Conservation (phyloP, 1,140 invertebrate genomes). For the Bradynema listronoti region DNA sequence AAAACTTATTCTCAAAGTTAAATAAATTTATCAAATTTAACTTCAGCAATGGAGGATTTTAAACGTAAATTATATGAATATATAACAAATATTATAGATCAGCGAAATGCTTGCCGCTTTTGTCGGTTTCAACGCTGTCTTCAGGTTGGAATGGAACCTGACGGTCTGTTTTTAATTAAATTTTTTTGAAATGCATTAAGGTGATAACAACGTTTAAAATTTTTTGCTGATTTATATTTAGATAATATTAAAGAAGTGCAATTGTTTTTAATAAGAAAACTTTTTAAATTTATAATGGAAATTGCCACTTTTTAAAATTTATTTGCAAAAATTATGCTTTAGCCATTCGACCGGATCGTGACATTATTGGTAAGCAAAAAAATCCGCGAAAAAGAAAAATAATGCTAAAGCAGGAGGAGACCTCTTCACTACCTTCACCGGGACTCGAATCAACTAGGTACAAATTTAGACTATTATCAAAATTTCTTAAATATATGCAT, state of each 20-base stretch:
- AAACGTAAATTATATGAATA: no score
- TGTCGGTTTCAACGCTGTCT: constrained; percentile 55
- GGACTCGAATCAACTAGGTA: constrained; percentile 42
- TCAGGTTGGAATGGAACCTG: constrained; percentile 55
- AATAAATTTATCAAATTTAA: no score
- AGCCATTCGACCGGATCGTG: constrained; percentile 55
- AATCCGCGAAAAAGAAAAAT: constrained; percentile 55
- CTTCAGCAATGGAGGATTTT: no score
- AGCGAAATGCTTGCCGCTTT: constrained; percentile 51
- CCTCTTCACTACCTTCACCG: constrained; percentile 44
- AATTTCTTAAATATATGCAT: not conserved
- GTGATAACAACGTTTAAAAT: not conserved
- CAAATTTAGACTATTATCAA: constrained; percentile 1
- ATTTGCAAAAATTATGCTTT: constrained; percentile 5
- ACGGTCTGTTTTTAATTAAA: constrained; percentile 35
- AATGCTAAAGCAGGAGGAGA: constrained; percentile 5
- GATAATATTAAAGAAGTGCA: not conserved
- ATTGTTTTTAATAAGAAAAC: constrained; percentile 2
- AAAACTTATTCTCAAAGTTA: no score
- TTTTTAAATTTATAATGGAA: constrained; percentile 6
- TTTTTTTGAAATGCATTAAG: not conserved
- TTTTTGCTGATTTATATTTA: constrained; percentile 10
- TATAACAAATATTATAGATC: constrained; percentile 29
- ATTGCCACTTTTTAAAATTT: not conserved
- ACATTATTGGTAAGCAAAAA: constrained; percentile 56